Base-by-base conservation (phyloP, 2,888 invertebrate genomes). In the Cantharis lateralis region DNA sequence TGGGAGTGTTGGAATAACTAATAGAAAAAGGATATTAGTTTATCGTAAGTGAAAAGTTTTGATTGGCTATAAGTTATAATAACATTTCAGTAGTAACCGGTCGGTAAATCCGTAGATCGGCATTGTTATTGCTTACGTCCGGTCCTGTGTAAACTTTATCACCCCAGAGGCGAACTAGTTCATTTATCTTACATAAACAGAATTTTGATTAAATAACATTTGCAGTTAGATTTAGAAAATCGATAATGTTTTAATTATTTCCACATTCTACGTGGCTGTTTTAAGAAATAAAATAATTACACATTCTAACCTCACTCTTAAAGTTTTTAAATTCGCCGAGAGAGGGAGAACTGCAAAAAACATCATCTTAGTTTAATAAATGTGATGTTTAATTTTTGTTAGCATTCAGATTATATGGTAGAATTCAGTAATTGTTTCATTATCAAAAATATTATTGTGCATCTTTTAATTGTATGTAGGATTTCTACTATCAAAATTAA, bases 81-180 rank as follows among this genome's bases (percentile, higher is more conserved):
- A 73, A 64, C 70, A 18, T 63, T 68, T 62, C 64, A 63, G 74
- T 74, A 28, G 62, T 24, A 69, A 15, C 63, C 32, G 70, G 70
- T 32, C 70, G 18, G 61, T 32, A 28, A 74, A 70, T 18, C 62
- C 64, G 63, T 64, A 74, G 70, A 72, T 73, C 62, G 64, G 74
- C 74, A 70, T 74, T 74, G 74, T 74, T 74, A 74, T 71, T 75
- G 71, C 71, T 71, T 71, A 75, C 71, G 72, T 72, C 76, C 76
- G 76, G 69, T 72, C 76, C 76, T 76, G 76, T 72, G 68, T 72
- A 76, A 76, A 72, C 76, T 76, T 76, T 76, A 72, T 62, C 63
- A 24, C 10, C 62, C 71, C 69, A 72, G 72, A 69, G 63, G 72
- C 72, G 71, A 72, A 72, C 72, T 72, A 15, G 62, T 61, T 24